Percentiles rank a stretch among this genome's conserved stretches.
Evolutionary conservation across 2,888 invertebrate species (phyloP).

Genomic region (Lasioglossum malachurum): DNA sequence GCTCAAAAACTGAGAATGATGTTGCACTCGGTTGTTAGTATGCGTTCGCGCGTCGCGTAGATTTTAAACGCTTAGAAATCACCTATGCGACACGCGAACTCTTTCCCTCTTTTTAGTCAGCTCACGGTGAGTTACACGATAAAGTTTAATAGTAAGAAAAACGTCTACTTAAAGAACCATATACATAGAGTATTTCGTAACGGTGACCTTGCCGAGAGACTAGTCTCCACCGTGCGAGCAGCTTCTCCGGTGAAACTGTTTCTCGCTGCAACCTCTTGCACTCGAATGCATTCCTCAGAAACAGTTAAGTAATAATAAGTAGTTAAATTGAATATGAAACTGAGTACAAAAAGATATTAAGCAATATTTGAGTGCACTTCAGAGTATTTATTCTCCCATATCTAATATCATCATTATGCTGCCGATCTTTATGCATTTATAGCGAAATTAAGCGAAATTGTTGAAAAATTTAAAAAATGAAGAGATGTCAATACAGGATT

Average conservation of each 20-base stretch:
- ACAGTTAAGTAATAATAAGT: not conserved
- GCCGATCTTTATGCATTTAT: too few relatives aligned
- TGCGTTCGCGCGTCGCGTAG: conserved; percentile 55
- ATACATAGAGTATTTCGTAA: conserved; percentile 68
- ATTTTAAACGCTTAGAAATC: conserved; percentile 9
- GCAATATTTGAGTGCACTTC: too few relatives aligned
- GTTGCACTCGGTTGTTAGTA: conserved; percentile 48
- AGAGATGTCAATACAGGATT: too few relatives aligned
- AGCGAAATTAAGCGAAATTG: too few relatives aligned
- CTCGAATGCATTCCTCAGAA: not conserved
- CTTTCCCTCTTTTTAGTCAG: not conserved
- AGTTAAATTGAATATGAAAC: not conserved
- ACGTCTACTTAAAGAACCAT: conserved; percentile 73
- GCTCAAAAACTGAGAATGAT: conserved; percentile 29
- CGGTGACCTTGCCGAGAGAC: conserved; percentile 41
- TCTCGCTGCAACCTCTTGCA: not conserved
- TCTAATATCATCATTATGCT: too few relatives aligned
- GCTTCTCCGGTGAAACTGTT: not conserved
- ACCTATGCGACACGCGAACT: conserved; percentile 57
- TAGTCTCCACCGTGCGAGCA: not conserved
- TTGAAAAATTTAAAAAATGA: too few relatives aligned
- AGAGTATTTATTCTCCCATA: not conserved
- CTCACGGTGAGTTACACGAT: conserved; percentile 69
- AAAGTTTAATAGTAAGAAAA: conserved; percentile 71
- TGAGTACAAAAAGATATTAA: too few relatives aligned